A percentile compares a stretch with the other conserved stretches of the same genome.
Conservation (phyloP, 2,888 invertebrate genomes). For the Noctua fimbriata region DNA sequence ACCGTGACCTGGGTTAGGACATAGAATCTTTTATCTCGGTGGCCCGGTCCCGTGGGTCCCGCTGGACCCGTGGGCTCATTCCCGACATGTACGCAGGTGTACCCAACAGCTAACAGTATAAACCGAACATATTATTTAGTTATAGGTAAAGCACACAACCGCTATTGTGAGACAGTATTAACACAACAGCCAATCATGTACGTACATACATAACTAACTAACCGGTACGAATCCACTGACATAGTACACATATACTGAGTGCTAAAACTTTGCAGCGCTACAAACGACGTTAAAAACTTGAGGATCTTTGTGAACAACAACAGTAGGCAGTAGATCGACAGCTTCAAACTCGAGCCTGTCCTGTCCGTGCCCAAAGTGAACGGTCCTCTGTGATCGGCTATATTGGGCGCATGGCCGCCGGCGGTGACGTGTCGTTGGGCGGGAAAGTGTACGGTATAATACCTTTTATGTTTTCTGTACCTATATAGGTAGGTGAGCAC, state of each 20-base stretch:
- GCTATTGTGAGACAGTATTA: slow-evolving; percentile 7
- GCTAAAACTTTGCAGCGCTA: not conserved
- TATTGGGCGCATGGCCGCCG: slow-evolving; percentile 17
- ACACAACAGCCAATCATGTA: not conserved
- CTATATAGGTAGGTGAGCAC: too few species aligned
- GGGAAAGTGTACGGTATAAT: not conserved
- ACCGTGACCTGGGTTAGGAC: not conserved
- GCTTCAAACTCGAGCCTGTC: not conserved
- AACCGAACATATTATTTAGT: not conserved
- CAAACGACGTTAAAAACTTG: slow-evolving; percentile 19
- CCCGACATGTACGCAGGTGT: not conserved
- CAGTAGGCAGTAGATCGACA: not conserved
- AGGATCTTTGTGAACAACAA: slow-evolving; percentile 12
- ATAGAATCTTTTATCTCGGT: not conserved
- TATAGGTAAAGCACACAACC: not conserved
- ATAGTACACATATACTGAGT: not conserved
- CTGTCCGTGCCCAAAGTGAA: not conserved
- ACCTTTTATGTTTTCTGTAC: not conserved
- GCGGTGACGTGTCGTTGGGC: not conserved
- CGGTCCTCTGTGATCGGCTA: slow-evolving; percentile 11
- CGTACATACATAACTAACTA: not conserved
- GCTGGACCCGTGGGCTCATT: not conserved
- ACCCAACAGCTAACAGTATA: not conserved
- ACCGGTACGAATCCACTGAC: not conserved
- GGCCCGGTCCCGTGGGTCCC: not conserved